These are phyloP conservation scores for Pempheris klunzingeri DNA, from an alignment of 2,797 vertebrate species.

Conservation along the genomic window DNA sequence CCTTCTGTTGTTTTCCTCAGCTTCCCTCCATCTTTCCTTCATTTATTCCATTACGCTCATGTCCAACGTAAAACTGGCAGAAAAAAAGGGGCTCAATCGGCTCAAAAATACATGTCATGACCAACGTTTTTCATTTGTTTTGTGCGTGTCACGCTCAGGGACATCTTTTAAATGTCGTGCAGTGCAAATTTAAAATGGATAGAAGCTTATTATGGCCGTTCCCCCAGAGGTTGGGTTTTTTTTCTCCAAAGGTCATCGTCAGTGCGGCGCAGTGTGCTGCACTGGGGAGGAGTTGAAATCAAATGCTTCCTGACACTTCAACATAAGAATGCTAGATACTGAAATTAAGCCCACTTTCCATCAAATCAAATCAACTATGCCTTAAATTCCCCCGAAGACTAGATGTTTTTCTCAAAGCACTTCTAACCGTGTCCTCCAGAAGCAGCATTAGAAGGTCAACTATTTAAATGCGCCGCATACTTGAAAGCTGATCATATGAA, in stretches of 20 bases:
- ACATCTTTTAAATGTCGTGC: neutral
- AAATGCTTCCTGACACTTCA: slow-evolving; percentile 8
- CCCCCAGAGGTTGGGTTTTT: neutral
- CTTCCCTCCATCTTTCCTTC: slow-evolving; percentile 14
- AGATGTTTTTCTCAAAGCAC: neutral
- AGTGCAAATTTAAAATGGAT: neutral
- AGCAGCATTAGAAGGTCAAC: slow-evolving; percentile 13
- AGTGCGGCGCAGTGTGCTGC: neutral
- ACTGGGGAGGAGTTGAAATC: neutral
- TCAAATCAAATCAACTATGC: neutral
- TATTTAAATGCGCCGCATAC: neutral
- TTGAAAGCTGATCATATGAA: slow-evolving; percentile 19
- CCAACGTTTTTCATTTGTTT: slow-evolving; percentile 1
- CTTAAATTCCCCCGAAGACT: slow-evolving; percentile 3
- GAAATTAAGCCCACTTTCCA: neutral
- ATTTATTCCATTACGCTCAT: neutral
- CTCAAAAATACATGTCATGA: neutral
- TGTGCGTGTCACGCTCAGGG: neutral
- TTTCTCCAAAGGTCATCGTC: slow-evolving; percentile 35
- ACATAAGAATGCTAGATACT: neutral
- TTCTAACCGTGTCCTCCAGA: slow-evolving; percentile 3
- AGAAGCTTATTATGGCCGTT: slow-evolving; percentile 3
- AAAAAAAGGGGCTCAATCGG: neutral
- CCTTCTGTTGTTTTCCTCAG: slow-evolving; percentile 4
- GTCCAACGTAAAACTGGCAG: slow-evolving; percentile 11